These are phyloP conservation scores for Pampus argenteus DNA, from an alignment of 2,797 vertebrate species.

Conservation along the genomic window DNA sequence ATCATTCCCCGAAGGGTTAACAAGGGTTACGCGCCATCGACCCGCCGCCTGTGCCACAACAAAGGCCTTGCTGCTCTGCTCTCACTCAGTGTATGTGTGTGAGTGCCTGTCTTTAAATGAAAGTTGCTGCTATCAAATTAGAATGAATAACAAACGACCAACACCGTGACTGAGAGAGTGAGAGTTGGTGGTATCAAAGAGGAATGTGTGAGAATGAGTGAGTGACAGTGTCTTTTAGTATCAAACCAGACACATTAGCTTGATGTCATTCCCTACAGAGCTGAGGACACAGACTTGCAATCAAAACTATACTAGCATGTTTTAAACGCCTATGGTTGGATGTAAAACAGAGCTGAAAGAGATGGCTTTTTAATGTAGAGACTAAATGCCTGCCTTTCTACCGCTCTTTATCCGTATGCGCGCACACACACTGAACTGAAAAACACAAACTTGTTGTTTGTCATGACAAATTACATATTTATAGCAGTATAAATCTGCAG, in stretches of 20 bases:
- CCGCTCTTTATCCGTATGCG: background rate
- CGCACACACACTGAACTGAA: too few relatives aligned
- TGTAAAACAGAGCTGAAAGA: background rate
- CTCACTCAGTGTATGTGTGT: slow-evolving; percentile 21
- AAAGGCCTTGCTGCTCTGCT: slow-evolving; percentile 73
- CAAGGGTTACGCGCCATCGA: slow-evolving; percentile 83
- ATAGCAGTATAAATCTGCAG: background rate
- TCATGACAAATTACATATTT: too few relatives aligned
- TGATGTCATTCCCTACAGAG: background rate
- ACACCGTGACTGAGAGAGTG: slow-evolving; percentile 22
- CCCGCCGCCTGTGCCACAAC: slow-evolving; percentile 70
- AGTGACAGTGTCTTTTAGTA: background rate
- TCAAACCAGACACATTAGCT: background rate
- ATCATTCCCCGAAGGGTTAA: slow-evolving; percentile 87
- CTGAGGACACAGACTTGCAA: background rate
- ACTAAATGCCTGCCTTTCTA: background rate
- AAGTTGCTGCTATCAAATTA: slow-evolving; percentile 71
- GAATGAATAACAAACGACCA: slow-evolving; percentile 70
- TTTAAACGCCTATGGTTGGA: background rate
- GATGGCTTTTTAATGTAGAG: background rate
- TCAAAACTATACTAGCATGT: background rate
- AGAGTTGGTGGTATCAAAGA: slow-evolving; percentile 38
- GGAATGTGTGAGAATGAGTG: slow-evolving; percentile 30
- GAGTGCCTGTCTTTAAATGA: slow-evolving; percentile 57
- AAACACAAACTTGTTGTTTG: too few relatives aligned